Evolutionary conservation across 1,140 invertebrate genomes (phyloP).

Genomic region (Bombyx mori): DNA sequence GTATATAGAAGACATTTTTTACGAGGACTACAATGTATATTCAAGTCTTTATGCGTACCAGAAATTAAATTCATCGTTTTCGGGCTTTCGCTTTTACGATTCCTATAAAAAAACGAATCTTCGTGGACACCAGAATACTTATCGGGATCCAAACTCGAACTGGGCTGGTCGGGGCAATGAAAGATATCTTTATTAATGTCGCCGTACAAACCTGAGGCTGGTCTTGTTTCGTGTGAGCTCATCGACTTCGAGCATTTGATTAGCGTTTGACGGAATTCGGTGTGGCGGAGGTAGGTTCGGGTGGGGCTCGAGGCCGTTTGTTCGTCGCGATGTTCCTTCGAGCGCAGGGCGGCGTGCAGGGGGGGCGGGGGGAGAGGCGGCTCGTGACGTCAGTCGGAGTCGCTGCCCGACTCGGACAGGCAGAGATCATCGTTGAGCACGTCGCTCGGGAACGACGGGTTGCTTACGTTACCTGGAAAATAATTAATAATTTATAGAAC

Average conservation of each 20-base stretch:
- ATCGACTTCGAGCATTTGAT: slow-evolving; percentile 2
- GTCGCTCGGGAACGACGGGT: slow-evolving; percentile 70
- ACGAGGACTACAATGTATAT: no score
- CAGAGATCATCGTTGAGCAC: slow-evolving; percentile 82
- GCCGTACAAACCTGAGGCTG: slow-evolving; percentile 3
- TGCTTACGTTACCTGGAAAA: slow-evolving; percentile 1
- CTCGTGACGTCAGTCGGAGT: slow-evolving; percentile 61
- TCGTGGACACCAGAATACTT: no score
- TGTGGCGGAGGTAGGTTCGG: not conserved
- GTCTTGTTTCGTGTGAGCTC: not conserved
- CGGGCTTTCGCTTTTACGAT: no score
- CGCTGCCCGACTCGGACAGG: slow-evolving; percentile 77
- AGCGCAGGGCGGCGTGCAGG: slow-evolving; percentile 4
- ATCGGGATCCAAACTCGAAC: no score
- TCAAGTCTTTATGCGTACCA: no score
- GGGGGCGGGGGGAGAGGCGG: slow-evolving; percentile 13
- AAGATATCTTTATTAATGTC: no score
- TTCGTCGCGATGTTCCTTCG: slow-evolving; percentile 7
- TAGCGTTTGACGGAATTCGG: not conserved
- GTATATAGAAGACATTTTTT: no score
- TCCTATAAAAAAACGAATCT: no score
- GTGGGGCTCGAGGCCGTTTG: not conserved
- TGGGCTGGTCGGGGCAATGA: no score
- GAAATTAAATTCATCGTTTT: no score
- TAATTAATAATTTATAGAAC: no score